Conservation (phyloP, 1,140 invertebrate species). For the Leptinotarsa lineolata region DNA sequence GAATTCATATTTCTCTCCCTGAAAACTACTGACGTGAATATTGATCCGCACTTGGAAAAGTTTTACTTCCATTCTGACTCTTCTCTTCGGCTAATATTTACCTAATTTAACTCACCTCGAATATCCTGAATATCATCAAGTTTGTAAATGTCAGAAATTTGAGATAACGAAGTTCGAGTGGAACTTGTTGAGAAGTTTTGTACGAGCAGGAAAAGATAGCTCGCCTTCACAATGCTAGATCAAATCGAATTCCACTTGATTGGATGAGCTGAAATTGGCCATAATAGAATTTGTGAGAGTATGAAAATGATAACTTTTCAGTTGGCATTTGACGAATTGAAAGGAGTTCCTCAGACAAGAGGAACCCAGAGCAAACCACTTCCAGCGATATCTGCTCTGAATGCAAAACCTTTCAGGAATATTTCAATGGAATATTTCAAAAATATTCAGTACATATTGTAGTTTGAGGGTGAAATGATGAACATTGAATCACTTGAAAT, state of each 20-base stretch:
- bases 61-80: conserved; percentile 3
- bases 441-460: no score
- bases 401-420: no score
- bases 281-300: conserved; percentile 14
- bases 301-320: not conserved
- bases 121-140: conserved; percentile 25
- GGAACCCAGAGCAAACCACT: no score
- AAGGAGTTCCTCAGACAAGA: no score
- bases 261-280: conserved; percentile 13
- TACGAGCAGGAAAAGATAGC: not conserved
- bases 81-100: conserved; percentile 16
- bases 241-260: conserved; percentile 19
- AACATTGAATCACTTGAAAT: no score
- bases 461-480: no score
- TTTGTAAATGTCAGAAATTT: conserved; percentile 18
- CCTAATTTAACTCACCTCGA: conserved; percentile 15
- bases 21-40: not conserved
- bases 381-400: no score
- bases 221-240: not conserved
- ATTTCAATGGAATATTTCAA: no score
- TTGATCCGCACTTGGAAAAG: not conserved
- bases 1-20: no score
- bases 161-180: conserved; percentile 12
- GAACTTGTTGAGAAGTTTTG: conserved; percentile 19
- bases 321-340: not conserved